phyloP scores from a whole-genome alignment of 2,888 invertebrate genomes.

The Campopleginae sp. region DNA sequence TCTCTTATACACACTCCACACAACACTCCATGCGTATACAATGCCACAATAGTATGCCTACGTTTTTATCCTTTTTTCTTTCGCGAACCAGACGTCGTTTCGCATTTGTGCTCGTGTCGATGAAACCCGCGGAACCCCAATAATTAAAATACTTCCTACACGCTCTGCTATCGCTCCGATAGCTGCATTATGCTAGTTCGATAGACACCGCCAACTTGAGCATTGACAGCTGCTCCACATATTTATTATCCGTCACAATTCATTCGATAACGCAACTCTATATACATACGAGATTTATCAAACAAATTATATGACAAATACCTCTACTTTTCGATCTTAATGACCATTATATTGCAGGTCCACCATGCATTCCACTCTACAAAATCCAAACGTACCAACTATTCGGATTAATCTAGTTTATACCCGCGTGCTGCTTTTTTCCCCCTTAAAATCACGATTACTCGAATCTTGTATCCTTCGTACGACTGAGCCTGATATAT shows the following conservation, averaged over 20 bases:
- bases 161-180: slow-evolving; percentile 12
- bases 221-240: slow-evolving; percentile 21
- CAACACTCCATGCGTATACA: background rate
- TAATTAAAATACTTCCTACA: slow-evolving; percentile 53
- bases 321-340: slow-evolving; percentile 22
- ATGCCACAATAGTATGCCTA: slow-evolving; percentile 13
- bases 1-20: background rate
- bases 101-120: slow-evolving; percentile 43
- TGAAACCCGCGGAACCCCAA: slow-evolving; percentile 33
- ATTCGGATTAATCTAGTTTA: slow-evolving; percentile 50
- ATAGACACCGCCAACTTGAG: slow-evolving; percentile 30
- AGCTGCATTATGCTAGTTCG: slow-evolving; percentile 31
- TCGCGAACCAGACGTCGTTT: slow-evolving; percentile 45
- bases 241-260: slow-evolving; percentile 12
- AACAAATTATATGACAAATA: slow-evolving; percentile 41
- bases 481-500: background rate
- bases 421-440: slow-evolving; percentile 31
- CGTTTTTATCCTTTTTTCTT: slow-evolving; percentile 6
- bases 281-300: slow-evolving; percentile 5
- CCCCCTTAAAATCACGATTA: slow-evolving; percentile 8
- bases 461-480: background rate
- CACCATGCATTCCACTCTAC: background rate
- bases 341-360: slow-evolving; percentile 21
- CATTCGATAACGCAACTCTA: slow-evolving; percentile 12
- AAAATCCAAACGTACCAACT: slow-evolving; percentile 40